Conservation (phyloP, 2,888 invertebrate species). For the Alviniconcha strummeri region DNA sequence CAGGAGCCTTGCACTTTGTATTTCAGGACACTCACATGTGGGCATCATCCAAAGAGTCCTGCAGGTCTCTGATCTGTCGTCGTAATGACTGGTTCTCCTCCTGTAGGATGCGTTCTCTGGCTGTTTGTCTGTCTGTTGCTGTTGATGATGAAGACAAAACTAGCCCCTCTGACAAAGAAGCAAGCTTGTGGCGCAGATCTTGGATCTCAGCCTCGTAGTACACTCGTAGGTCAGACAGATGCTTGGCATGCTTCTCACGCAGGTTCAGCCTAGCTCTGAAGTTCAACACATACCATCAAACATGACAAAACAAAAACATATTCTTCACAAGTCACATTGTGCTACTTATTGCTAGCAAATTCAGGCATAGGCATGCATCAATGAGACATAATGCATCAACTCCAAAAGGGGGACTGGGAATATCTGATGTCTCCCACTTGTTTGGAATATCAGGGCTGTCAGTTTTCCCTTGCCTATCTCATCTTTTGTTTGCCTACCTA, state of each 20-base stretch:
- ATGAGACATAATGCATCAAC: too few species aligned
- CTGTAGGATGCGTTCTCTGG: slow-evolving; percentile 46
- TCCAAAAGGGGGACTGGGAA: too few species aligned
- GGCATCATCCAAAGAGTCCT: slow-evolving; percentile 54
- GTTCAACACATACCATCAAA: too few species aligned
- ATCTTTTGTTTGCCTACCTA: too few species aligned
- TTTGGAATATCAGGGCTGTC: too few species aligned
- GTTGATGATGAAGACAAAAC: not conserved
- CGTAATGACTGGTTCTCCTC: slow-evolving; percentile 57
- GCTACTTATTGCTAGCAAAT: too few species aligned
- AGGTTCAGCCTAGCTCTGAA: slow-evolving; percentile 56
- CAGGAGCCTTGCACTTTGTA: too few species aligned
- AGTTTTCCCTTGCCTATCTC: too few species aligned
- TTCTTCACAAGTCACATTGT: too few species aligned
- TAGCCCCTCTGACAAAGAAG: slow-evolving; percentile 25
- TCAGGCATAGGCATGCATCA: too few species aligned
- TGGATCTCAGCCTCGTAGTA: slow-evolving; percentile 67
- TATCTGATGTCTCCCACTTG: too few species aligned
- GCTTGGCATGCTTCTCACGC: slow-evolving; percentile 66
- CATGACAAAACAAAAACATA: too few species aligned
- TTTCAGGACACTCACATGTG: slow-evolving; percentile 44
- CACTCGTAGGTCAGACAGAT: slow-evolving; percentile 62
- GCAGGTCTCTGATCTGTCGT: slow-evolving; percentile 51
- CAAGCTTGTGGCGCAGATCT: slow-evolving; percentile 55
- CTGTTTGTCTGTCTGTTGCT: not conserved